Evolutionary conservation across 2,888 invertebrate species (phyloP).

Genomic region (Lithosia quadra): DNA sequence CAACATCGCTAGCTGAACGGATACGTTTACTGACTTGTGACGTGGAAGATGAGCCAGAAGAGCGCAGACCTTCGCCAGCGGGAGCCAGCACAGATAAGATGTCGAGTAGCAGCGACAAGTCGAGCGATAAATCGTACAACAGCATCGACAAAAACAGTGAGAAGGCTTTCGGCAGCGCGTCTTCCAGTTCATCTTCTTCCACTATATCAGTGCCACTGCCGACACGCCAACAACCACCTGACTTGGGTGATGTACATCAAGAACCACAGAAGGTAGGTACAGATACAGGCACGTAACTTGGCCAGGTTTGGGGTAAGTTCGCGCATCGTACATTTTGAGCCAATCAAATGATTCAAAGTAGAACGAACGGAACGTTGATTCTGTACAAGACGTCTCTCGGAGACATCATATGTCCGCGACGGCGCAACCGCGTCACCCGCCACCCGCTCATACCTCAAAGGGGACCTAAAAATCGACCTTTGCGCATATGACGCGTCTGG

Average conservation of each 20-base stretch:
- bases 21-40: conserved; percentile 95
- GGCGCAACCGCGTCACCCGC: too few relatives aligned
- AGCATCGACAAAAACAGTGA: conserved; percentile 87
- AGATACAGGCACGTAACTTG: too few relatives aligned
- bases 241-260: conserved; percentile 78
- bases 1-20: conserved; percentile 94
- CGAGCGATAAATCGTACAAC: conserved; percentile 79
- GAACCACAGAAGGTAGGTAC: conserved; percentile 76
- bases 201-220: conserved; percentile 72
- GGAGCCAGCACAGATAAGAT: conserved; percentile 89
- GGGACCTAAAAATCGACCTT: too few relatives aligned
- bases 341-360: too few relatives aligned
- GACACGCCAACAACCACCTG: conserved; percentile 74
- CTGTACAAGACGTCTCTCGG: too few relatives aligned
- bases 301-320: too few relatives aligned
- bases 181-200: conserved; percentile 80
- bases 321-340: too few relatives aligned
- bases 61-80: conserved; percentile 88
- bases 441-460: too few relatives aligned
- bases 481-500: too few relatives aligned
- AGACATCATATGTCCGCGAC: too few relatives aligned
- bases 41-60: conserved; percentile 90
- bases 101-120: conserved; percentile 84
- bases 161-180: conserved; percentile 86
- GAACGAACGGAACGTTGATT: too few relatives aligned